Base-by-base conservation (phyloP, 2,797 vertebrate species). In the Pogoniulus pusillus region DNA sequence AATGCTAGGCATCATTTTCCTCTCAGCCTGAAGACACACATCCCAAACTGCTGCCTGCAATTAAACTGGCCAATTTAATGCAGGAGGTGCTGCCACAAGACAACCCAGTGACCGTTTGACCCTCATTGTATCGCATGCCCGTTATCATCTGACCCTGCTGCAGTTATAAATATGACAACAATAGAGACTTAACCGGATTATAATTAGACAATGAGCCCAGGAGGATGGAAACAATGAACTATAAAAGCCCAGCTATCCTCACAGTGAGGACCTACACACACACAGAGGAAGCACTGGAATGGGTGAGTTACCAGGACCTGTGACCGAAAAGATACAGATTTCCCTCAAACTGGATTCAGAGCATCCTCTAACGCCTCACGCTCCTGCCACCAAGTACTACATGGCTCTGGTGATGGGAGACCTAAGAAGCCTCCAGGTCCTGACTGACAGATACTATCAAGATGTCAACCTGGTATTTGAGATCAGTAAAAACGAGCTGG, bases 381-480 rank as follows among this genome's bases (percentile, higher is more conserved):
- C 79, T 24, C 93, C 93, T 0, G 62, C 89, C 23, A 53, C 92
- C n/a, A 92, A 90, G 58, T 97, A 96, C 80, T 96, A 97, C 32
- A 74, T 78, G 1, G 97, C 97, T 9, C 59, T 98, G 91, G 74
- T 97, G 29, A 84, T 37, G 0, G 97, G 97, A 51, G 96, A 98
- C 91, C 93, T 97, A 71, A 87, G 32, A n/a, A 96, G 71, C 63
- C 93, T 98, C 1, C 73, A 92, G 75, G 57, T 81, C 10, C 94
- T 98, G 66, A 93, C 93, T 30, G 96, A 96, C 68, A 82, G 43
- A 53, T 96, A 95, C 91, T 96, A 96, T 35, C 96, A 96, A 69
- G 97, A 97, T 16, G 96, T 96, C 90, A 96, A 96, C n/a, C 53
- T 97, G 81, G 81, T 97, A 43, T 97, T 97, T 66, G 97, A 98